Base-by-base conservation (phyloP, 2,113 vertebrate species). In the Xerus inauris region DNA sequence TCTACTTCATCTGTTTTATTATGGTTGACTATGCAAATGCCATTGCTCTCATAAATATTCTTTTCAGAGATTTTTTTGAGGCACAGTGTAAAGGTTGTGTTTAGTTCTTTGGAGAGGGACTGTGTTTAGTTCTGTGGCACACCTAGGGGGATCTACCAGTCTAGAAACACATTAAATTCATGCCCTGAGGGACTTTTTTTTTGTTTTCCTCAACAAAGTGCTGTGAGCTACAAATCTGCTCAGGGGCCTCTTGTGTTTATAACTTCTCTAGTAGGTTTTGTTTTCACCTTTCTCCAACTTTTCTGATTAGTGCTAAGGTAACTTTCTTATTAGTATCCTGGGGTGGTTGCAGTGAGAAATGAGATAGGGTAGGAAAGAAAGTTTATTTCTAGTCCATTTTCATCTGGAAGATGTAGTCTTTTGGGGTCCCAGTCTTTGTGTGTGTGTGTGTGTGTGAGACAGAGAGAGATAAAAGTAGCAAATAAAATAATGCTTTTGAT, bases 161-260 rank as follows among this genome's bases (percentile, higher is more conserved):
- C 65, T 84, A 87, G 49, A 95, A 87, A 73, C 26, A 94, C 16
- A 40, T n/a, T 30, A 77, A 89, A 79, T 92, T 71, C 32, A 71
- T 72, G 54, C 38, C 38, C 12, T 26, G 10, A 59, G 24, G 14
- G 5, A 30, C 1, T 35, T 67, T 67, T 13, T 30, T 49, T 59
- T 35, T n/a, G n/a, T 28, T 38, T 24, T 10, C 3, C 8, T 14
- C 47, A 67, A 26, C 26, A 30, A 65, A 59, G 20, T 84, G 65
- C 65, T 51, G 5, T 87, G 40, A 84, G 51, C 24, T 85, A 94
- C 16, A 72, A 28, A 54, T 84, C 17, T 87, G 40, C 67, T 85
- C 42, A 59, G 71, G 45, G 81, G 35, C 30, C 42, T 4, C 49
- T 75, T 81, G 38, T 75, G 38, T 76, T 85, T 91, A 16, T 17